Evolutionary conservation across 2,888 invertebrate species (phyloP), one percentile per base, ranked within the genome.

Genomic region (Lampropteryx suffumata): DNA sequence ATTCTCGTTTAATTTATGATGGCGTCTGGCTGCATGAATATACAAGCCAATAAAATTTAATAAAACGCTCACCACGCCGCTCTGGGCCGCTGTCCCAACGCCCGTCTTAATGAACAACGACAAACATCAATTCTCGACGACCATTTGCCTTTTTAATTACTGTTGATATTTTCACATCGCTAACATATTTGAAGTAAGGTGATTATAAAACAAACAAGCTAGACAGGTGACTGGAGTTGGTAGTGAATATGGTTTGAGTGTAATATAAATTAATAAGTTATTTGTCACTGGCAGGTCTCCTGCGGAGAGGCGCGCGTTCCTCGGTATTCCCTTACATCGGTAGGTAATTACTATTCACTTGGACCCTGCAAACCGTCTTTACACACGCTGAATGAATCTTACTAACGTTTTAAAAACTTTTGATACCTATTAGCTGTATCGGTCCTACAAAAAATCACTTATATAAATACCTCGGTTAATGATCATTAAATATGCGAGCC

Each of bases 191-290:
- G 72, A 78, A 75, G 76, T 76, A 75, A 77, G 76, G 72, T 71
- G 69, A 78, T 84, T 83, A 83, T 82, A 78, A 83, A 87, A 82
- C 79, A 84, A 87, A 87, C 80, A 83, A 62, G 75, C 73, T 78
- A 81, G 86, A 85, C 89, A 89, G 87, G 84, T 86, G 85, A 83
- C 76, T 77, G 69, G 76, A 73, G 77, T 73, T 71, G 74, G 80
- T 67, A 76, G 76, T 84, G 79, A 71, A 76, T 80, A 76, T 80
- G 76, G 73, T 79, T 74, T 76, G 79, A 76, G 75, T 78, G 83
- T 83, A 84, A 84, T 86, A 85, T 85, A 85, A 86, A 86, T 86
- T 85, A 84, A 85, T 86, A 85, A 87, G 79, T 83, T 84, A 84
- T 84, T 76, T 71, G 77, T 70, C 70, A 74, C 69, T 67, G 62